Evolutionary conservation across 2,113 vertebrate genomes (phyloP).

Genomic region (Actinemys pallida): DNA sequence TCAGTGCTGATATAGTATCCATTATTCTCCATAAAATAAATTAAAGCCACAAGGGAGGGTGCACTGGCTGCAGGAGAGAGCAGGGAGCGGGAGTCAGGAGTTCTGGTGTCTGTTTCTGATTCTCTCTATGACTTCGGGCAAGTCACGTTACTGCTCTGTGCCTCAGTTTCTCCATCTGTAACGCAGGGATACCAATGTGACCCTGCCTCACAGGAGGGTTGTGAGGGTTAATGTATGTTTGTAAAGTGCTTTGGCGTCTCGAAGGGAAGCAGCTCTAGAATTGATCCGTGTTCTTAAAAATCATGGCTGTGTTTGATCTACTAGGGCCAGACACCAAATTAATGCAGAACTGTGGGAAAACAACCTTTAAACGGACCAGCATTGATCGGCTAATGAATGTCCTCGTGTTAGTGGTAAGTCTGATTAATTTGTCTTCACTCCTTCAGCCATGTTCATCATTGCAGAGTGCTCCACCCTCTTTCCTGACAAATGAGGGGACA

Average conservation of each 20-base stretch:
- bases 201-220: not conserved
- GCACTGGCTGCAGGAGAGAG: slow-evolving; percentile 4
- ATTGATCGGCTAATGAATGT: slow-evolving; percentile 93
- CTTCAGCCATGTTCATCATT: slow-evolving; percentile 18
- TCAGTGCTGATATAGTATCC: not conserved
- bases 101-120: not conserved
- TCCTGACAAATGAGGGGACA: not conserved
- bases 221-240: not conserved
- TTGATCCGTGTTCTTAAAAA: not conserved
- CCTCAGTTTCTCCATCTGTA: not conserved
- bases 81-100: not conserved
- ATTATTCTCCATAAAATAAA: not conserved
- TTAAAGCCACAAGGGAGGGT: not conserved
- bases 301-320: slow-evolving; percentile 44
- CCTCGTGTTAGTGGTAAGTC: slow-evolving; percentile 90
- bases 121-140: not conserved
- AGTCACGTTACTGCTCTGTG: not conserved
- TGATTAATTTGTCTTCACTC: slow-evolving; percentile 30
- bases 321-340: slow-evolving; percentile 94
- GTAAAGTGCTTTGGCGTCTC: not conserved
- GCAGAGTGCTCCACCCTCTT: not conserved
- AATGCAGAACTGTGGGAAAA: slow-evolving; percentile 96
- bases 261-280: not conserved
- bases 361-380: slow-evolving; percentile 89
- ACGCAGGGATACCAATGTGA: not conserved